These are phyloP conservation scores for Camelus bactrianus DNA, from an alignment of 2,113 vertebrate species.

Conservation along the genomic window DNA sequence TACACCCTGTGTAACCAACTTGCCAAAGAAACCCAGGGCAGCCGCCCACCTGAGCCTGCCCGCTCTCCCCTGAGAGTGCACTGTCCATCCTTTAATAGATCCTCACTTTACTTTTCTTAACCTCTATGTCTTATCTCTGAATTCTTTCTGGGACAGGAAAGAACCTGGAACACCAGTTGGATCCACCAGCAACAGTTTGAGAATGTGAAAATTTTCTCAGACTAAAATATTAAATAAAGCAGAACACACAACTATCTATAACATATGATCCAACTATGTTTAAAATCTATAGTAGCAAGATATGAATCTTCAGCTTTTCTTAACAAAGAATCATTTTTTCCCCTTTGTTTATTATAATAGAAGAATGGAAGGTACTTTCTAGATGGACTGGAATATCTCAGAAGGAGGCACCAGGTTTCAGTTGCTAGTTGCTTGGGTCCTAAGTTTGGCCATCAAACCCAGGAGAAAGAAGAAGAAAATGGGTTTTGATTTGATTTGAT, in stretches of 20 bases:
- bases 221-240: conserved; percentile 8
- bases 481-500: background rate
- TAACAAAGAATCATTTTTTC: background rate
- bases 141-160: no score
- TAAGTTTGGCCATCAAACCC: background rate
- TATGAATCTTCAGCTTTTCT: background rate
- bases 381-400: background rate
- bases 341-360: background rate
- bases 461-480: background rate
- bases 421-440: background rate
- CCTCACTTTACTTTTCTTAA: no score
- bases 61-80: no score
- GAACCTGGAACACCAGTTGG: no score
- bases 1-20: no score
- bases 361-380: background rate
- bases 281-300: background rate
- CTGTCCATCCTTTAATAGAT: no score
- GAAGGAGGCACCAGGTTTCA: background rate
- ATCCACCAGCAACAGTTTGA: background rate
- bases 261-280: background rate
- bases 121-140: no score
- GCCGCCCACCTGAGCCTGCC: no score
- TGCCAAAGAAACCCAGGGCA: no score
- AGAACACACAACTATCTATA: background rate
- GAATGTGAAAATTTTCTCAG: background rate